phyloP scores from a whole-genome alignment of 2,888 invertebrate species.

The Mythimna vitellina region DNA sequence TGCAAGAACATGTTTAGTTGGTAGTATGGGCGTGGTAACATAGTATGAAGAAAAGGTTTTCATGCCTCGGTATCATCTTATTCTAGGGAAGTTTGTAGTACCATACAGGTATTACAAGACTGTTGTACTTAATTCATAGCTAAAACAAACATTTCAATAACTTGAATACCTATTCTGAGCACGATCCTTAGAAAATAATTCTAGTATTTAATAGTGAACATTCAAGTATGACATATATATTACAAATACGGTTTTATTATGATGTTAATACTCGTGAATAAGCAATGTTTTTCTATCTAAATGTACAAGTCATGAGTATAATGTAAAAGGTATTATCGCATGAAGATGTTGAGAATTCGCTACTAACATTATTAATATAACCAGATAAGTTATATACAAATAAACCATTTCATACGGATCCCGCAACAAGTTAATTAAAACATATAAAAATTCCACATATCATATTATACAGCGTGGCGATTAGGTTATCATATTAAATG shows the following conservation, averaged over 20 bases:
- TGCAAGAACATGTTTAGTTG: constrained; percentile 2
- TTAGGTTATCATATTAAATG: no score
- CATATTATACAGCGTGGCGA: constrained; percentile 4
- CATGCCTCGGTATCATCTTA: background rate
- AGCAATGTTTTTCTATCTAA: constrained; percentile 52
- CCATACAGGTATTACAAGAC: constrained; percentile 17
- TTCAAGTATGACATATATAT: constrained; percentile 37
- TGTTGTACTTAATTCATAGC: constrained; percentile 39
- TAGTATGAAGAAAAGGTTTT: background rate
- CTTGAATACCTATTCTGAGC: constrained; percentile 33
- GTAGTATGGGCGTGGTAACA: background rate
- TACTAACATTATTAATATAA: constrained; percentile 35
- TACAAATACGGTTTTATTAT: constrained; percentile 43
- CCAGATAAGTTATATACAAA: constrained; percentile 62
- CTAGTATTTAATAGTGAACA: constrained; percentile 44
- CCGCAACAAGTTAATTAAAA: constrained; percentile 49
- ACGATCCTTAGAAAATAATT: constrained; percentile 47
- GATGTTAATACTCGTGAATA: constrained; percentile 44
- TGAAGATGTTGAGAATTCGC: constrained; percentile 36
- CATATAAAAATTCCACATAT: constrained; percentile 49
- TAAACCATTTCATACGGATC: constrained; percentile 46
- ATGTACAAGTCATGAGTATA: constrained; percentile 47
- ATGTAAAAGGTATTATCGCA: constrained; percentile 44
- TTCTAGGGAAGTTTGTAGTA: background rate
- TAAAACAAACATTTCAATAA: constrained; percentile 18